Percentiles rank a stretch among this genome's conserved stretches.
These are phyloP conservation scores for Brachynemurus nebulosus DNA, from an alignment of 2,888 invertebrate genomes.

Conservation along the genomic window DNA sequence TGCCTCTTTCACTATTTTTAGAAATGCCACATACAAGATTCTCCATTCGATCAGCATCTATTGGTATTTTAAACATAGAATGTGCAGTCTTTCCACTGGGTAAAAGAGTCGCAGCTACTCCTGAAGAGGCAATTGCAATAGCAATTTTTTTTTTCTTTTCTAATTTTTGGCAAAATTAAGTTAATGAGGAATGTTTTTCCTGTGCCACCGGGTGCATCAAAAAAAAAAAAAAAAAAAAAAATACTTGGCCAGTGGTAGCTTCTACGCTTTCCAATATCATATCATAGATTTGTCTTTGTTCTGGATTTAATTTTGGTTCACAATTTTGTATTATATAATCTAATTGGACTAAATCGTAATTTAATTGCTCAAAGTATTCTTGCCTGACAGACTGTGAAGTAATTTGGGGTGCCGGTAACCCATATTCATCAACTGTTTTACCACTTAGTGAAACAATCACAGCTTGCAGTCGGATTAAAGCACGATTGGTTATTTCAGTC, in stretches of 20 bases:
- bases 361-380: too few species aligned
- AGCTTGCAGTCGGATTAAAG: too few species aligned
- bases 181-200: background rate
- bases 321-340: background rate
- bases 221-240: too few species aligned
- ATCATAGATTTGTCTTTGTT: background rate
- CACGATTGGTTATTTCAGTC: background rate
- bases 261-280: background rate
- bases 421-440: background rate
- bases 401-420: background rate
- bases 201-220: background rate
- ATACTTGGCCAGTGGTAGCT: too few species aligned
- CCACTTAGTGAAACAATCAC: background rate
- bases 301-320: background rate
- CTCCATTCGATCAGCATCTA: constrained; percentile 7
- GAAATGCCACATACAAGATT: constrained; percentile 14
- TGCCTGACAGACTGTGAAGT: too few species aligned
- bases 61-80: constrained; percentile 17
- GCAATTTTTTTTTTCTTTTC: constrained; percentile 17
- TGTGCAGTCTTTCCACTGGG: constrained; percentile 22
- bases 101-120: constrained; percentile 19
- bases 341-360: too few species aligned
- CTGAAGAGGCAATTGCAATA: constrained; percentile 22
- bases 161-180: background rate
- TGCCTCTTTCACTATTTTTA: constrained; percentile 7